Conservation (phyloP, 2,888 invertebrate genomes). For the Asteroscopus sphinx region DNA sequence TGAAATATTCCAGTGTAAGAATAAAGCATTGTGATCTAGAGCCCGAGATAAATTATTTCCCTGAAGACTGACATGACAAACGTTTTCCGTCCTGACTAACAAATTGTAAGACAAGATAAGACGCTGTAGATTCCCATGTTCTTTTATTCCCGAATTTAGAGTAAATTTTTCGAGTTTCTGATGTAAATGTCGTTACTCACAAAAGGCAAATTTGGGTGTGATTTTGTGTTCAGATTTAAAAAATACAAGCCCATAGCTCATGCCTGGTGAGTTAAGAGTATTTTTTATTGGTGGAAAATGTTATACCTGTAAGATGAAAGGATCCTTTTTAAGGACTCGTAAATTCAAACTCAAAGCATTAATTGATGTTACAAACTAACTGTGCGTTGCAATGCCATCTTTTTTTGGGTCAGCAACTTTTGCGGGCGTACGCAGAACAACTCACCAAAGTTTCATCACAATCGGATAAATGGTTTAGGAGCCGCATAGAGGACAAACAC, state of each 20-base stretch:
- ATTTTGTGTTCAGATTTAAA: neutral
- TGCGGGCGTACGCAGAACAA: too few relatives aligned
- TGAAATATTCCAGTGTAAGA: conserved; percentile 25
- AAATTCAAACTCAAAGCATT: too few relatives aligned
- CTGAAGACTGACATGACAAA: conserved; percentile 46
- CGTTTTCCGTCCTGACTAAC: conserved; percentile 35
- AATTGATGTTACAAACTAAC: too few relatives aligned
- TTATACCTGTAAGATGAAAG: too few relatives aligned
- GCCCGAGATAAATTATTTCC: conserved; percentile 40
- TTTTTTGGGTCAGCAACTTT: too few relatives aligned
- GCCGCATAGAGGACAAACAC: too few relatives aligned
- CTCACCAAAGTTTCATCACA: too few relatives aligned
- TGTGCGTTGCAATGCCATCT: too few relatives aligned
- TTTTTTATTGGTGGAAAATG: too few relatives aligned
- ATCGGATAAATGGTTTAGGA: too few relatives aligned
- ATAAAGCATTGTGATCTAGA: conserved; percentile 22
- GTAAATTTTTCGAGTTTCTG: conserved; percentile 9
- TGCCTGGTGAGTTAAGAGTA: too few relatives aligned
- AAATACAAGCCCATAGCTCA: neutral
- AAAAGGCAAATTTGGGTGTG: neutral
- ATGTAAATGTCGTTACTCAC: conserved; percentile 1
- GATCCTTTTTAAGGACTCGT: too few relatives aligned
- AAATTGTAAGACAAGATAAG: conserved; percentile 31
- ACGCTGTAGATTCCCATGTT: conserved; percentile 11
- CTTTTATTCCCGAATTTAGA: conserved; percentile 25